phyloP scores from a whole-genome alignment of 2,113 vertebrate species.

The Neoarius graeffei region DNA sequence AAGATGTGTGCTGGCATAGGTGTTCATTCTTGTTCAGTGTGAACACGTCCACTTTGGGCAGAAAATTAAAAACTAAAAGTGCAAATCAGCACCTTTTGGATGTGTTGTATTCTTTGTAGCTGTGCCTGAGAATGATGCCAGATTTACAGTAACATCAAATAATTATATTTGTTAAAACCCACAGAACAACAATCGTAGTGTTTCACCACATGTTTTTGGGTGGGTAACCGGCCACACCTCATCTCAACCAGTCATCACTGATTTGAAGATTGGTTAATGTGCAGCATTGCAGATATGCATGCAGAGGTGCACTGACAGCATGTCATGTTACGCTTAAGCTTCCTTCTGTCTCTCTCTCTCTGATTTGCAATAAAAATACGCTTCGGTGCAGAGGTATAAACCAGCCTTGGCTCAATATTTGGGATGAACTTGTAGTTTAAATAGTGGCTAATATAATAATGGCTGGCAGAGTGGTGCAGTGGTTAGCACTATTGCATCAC shows the following conservation, averaged over 20 bases:
- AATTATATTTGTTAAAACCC: neutral
- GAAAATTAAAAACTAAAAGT: neutral
- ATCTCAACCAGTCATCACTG: neutral
- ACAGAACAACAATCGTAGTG: neutral
- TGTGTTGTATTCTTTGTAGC: too few species aligned
- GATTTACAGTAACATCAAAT: neutral
- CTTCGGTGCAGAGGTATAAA: neutral
- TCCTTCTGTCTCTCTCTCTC: neutral
- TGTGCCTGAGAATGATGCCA: neutral
- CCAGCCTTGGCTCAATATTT: neutral
- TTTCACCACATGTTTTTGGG: neutral
- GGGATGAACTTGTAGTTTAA: neutral
- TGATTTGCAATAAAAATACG: neutral
- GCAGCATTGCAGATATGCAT: neutral
- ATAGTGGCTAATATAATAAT: neutral
- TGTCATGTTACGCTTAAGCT: neutral
- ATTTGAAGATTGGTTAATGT: neutral
- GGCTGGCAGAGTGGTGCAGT: too few species aligned
- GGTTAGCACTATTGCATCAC: too few species aligned
- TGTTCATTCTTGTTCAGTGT: neutral
- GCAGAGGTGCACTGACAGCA: too few species aligned
- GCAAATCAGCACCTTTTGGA: too few species aligned
- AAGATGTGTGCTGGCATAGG: neutral
- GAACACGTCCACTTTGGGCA: neutral
- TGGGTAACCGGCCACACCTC: neutral